These are phyloP conservation scores for Drosophila emarginata DNA, from an alignment of 2,888 invertebrate genomes.

Conservation along the genomic window DNA sequence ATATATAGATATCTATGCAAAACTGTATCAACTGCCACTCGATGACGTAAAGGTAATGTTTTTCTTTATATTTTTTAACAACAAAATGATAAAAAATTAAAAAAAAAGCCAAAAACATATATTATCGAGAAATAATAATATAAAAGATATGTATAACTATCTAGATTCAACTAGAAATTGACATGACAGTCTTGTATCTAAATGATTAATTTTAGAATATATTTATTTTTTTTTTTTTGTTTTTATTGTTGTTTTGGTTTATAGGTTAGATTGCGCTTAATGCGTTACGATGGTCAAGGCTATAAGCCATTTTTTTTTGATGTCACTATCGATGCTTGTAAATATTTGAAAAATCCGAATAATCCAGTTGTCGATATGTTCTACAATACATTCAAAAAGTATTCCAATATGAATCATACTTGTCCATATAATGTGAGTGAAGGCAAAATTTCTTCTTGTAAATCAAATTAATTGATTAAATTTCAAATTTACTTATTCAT, in stretches of 20 bases:
- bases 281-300: constrained; percentile 14
- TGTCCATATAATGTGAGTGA: constrained; percentile 35
- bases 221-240: background rate
- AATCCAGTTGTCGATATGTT: constrained; percentile 16
- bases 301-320: constrained; percentile 17
- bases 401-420: constrained; percentile 38
- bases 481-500: background rate
- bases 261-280: background rate
- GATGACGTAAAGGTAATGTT: constrained; percentile 7
- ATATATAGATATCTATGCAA: constrained; percentile 5
- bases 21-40: constrained; percentile 9
- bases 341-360: background rate
- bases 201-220: background rate
- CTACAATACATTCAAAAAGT: background rate
- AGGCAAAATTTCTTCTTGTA: too few species aligned
- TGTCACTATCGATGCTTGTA: constrained; percentile 16
- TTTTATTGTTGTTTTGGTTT: background rate
- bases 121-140: too few species aligned
- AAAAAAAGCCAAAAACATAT: too few species aligned
- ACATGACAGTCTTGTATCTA: too few species aligned
- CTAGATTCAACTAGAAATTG: too few species aligned
- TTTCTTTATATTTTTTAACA: background rate
- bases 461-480: background rate
- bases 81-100: too few species aligned
- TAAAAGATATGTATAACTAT: too few species aligned